Conservation (phyloP, 2,113 vertebrate species). For the Tyto alba region DNA sequence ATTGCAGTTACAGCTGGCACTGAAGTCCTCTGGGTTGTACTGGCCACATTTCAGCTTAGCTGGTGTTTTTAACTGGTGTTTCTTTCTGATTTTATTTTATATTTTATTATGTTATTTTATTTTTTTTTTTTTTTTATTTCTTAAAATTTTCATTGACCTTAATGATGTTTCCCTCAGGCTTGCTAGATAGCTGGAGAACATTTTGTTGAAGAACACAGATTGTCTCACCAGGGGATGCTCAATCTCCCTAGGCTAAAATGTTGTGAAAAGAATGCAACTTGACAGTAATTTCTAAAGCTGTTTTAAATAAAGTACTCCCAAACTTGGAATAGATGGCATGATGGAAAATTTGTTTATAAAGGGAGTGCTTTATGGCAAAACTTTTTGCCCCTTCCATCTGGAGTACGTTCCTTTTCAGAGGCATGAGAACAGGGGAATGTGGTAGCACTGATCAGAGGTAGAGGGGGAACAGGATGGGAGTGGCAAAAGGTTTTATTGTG, state of each 20-base stretch:
- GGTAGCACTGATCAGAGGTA: neutral
- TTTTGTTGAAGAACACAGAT: neutral
- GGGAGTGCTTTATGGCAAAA: neutral
- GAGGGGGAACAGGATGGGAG: neutral
- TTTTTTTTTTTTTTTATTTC: neutral
- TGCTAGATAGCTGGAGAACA: neutral
- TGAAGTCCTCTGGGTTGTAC: neutral
- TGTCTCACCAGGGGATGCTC: neutral
- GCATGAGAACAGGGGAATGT: neutral
- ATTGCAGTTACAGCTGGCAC: conserved; percentile 13
- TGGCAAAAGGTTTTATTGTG: neutral
- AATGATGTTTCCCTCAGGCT: conserved; percentile 24
- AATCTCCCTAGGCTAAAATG: conserved; percentile 13
- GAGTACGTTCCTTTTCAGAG: neutral
- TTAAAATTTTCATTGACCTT: conserved; percentile 12
- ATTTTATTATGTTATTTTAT: neutral
- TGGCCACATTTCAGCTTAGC: conserved; percentile 9
- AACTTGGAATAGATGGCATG: neutral
- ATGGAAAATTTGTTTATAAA: neutral
- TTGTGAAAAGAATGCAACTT: conserved; percentile 28
- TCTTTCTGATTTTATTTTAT: neutral
- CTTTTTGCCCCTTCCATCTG: neutral
- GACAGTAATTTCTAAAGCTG: conserved; percentile 23
- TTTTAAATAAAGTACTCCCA: conserved; percentile 29
- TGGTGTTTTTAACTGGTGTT: neutral